Percentiles rank a stretch among this genome's conserved stretches.
phyloP scores from a whole-genome alignment of 2,797 vertebrate genomes.

The Molossus molossus region DNA sequence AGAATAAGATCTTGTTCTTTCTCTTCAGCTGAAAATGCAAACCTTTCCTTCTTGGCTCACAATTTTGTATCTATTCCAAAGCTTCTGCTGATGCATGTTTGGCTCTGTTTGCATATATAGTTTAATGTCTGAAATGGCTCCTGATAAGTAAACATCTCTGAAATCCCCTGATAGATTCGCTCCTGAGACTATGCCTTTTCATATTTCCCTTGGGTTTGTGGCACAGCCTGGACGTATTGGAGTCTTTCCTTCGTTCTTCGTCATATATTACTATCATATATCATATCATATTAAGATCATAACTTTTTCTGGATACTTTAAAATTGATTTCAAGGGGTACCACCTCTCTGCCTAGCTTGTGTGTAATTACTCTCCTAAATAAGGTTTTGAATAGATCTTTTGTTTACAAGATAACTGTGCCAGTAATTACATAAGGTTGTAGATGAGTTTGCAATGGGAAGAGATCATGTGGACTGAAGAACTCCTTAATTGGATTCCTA shows the following conservation, averaged over 20 bases:
- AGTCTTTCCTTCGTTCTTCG: not conserved
- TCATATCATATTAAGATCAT: not conserved
- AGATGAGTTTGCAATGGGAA: slow-evolving; percentile 27
- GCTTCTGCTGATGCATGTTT: not conserved
- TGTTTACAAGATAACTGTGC: slow-evolving; percentile 69
- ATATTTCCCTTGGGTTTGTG: not conserved
- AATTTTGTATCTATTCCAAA: not conserved
- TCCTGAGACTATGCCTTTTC: not conserved
- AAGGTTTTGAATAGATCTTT: slow-evolving; percentile 34
- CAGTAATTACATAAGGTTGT: slow-evolving; percentile 66
- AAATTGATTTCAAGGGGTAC: not conserved
- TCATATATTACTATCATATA: not conserved
- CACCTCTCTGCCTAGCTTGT: not conserved
- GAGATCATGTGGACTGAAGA: slow-evolving; percentile 33
- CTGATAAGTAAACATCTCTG: not conserved
- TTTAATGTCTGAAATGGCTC: not conserved
- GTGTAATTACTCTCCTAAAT: not conserved
- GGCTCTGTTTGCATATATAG: not conserved
- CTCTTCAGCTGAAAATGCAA: slow-evolving; percentile 2
- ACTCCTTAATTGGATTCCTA: slow-evolving; percentile 67
- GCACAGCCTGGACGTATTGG: not conserved
- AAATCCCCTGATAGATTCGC: not conserved
- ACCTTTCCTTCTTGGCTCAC: not conserved
- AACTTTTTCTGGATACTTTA: slow-evolving; percentile 20
- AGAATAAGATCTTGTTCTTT: not conserved